Percentiles rank a stretch among this genome's conserved stretches.
Evolutionary conservation across 2,888 invertebrate genomes (phyloP).

Genomic region (Macrosiphum euphorbiae): DNA sequence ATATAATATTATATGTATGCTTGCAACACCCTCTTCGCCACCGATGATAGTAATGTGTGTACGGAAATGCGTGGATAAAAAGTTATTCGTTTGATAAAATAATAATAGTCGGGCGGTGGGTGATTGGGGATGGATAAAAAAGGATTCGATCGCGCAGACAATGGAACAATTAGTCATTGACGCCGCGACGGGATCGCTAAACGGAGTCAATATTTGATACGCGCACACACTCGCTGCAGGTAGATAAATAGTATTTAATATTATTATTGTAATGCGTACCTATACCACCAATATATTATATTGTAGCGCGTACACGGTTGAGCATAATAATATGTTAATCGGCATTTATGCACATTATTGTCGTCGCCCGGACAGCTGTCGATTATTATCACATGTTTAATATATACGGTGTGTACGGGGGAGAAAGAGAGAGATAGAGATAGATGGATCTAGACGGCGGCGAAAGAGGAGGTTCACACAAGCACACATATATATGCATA

Average conservation of each 20-base stretch:
- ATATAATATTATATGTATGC: not conserved
- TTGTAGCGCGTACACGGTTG: not conserved
- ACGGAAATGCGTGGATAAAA: not conserved
- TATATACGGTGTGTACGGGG: not conserved
- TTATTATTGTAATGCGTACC: constrained; percentile 9
- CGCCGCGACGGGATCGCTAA: constrained; percentile 17
- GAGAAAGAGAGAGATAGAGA: not conserved
- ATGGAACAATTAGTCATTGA: constrained; percentile 47
- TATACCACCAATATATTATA: constrained; percentile 7
- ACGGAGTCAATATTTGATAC: constrained; percentile 40
- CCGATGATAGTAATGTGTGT: not conserved
- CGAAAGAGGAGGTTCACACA: constrained; percentile 3
- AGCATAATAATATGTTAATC: constrained; percentile 63
- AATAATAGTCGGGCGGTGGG: not conserved
- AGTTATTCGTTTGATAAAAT: not conserved
- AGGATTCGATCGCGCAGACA: not conserved
- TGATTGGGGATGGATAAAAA: not conserved
- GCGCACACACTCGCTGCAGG: not conserved
- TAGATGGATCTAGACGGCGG: not conserved
- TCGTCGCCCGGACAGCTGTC: constrained; percentile 56
- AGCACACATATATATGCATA: not conserved
- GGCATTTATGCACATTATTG: constrained; percentile 55
- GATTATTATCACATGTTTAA: constrained; percentile 57
- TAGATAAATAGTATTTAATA: constrained; percentile 27
- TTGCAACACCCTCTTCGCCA: not conserved